phyloP scores from a whole-genome alignment of 2,797 vertebrate genomes.

The Mormyrus proboscirostris region DNA sequence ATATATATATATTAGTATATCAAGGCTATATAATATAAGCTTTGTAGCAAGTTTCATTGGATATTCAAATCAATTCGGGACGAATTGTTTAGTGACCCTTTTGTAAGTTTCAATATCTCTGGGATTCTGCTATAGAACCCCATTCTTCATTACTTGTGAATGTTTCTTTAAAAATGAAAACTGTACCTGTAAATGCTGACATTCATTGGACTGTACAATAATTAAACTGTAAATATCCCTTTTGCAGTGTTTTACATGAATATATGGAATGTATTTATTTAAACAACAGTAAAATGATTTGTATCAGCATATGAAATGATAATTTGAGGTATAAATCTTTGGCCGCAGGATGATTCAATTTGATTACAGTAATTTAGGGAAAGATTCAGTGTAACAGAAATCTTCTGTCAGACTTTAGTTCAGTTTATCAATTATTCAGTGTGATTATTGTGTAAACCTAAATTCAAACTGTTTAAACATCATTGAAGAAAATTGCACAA shows the following conservation, averaged over 20 bases:
- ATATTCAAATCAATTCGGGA: not conserved
- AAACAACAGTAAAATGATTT: not conserved
- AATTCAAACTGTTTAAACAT: not conserved
- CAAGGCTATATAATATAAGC: not conserved
- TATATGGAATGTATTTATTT: not conserved
- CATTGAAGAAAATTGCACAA: not conserved
- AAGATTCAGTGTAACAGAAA: not conserved
- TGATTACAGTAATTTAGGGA: not conserved
- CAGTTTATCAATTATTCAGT: not conserved
- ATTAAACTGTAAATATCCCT: conserved; percentile 1
- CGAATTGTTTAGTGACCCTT: not conserved
- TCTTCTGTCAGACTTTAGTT: not conserved
- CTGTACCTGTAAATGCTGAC: not conserved
- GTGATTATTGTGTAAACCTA: not conserved
- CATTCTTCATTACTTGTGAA: not conserved
- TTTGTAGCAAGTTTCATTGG: not conserved
- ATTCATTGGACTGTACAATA: not conserved
- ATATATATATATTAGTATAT: not conserved
- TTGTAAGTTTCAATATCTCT: not conserved
- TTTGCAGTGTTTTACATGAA: not conserved
- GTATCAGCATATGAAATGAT: not conserved
- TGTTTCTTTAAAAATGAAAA: not conserved
- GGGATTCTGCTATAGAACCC: not conserved
- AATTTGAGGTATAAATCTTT: not conserved
- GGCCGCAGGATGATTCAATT: not conserved